Evolutionary conservation across 2,888 invertebrate genomes (phyloP).

Genomic region (Micropterix aruncella): DNA sequence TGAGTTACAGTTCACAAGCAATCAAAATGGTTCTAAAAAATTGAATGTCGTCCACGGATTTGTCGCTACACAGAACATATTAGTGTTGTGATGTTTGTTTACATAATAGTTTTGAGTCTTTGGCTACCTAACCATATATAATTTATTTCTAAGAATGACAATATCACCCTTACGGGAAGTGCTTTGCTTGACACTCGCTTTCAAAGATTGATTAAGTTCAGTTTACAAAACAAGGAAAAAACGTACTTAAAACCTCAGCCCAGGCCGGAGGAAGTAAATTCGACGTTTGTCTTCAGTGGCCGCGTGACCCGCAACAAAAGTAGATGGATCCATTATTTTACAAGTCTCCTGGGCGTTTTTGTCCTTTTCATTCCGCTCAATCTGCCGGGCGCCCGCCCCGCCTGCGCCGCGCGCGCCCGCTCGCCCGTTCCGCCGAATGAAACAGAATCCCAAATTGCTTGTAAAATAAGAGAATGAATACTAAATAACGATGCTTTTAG

Average conservation of each 20-base stretch:
- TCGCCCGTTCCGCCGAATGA: not conserved
- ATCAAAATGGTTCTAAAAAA: too few species aligned
- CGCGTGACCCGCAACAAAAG: not conserved
- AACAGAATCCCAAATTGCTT: not conserved
- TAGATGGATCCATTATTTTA: not conserved
- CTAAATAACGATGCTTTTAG: not conserved
- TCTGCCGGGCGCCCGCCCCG: not conserved
- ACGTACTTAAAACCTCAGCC: not conserved
- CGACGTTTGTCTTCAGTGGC: not conserved
- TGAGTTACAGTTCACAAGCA: too few species aligned
- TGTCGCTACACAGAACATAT: too few species aligned
- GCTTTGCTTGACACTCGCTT: too few species aligned
- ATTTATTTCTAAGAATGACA: too few species aligned
- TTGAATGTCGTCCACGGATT: too few species aligned
- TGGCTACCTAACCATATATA: too few species aligned
- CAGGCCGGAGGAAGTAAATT: not conserved
- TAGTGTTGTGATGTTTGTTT: too few species aligned
- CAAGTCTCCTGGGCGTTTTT: not conserved
- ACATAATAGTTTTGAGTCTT: too few species aligned
- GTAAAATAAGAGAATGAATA: not conserved
- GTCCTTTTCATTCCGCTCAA: not conserved
- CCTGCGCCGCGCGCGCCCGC: not conserved
- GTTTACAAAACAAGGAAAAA: too few species aligned
- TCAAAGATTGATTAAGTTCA: too few species aligned
- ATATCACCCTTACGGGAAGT: too few species aligned